These are phyloP conservation scores for Scolanthus callimorphus DNA, from an alignment of 92 coral and sea anemone species.

Conservation along the genomic window DNA sequence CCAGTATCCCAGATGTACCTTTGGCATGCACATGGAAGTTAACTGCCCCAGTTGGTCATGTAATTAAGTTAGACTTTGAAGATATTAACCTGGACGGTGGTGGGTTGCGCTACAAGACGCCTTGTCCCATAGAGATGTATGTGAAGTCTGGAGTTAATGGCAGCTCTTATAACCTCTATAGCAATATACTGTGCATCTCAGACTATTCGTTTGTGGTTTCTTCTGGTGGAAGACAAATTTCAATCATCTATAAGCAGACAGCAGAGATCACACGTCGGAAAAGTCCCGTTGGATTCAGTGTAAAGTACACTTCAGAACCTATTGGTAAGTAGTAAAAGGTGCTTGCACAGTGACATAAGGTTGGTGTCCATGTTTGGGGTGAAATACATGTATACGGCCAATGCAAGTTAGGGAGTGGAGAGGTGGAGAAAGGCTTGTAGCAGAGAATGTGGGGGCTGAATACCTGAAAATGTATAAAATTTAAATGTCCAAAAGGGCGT, in stretches of 20 bases:
- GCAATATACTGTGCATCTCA: neutral
- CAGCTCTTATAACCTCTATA: neutral
- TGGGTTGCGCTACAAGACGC: neutral
- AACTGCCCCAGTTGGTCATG: conserved; percentile 29
- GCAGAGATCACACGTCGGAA: neutral
- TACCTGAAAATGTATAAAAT: no score
- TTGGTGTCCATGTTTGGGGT: no score
- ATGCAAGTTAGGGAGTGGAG: no score
- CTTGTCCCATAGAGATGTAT: neutral
- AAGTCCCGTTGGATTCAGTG: conserved; percentile 2
- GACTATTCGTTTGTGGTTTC: neutral
- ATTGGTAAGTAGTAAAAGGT: conserved; percentile 16
- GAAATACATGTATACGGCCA: no score
- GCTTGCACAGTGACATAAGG: no score
- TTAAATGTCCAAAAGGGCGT: no score
- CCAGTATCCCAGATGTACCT: conserved; percentile 13
- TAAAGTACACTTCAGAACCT: conserved; percentile 5
- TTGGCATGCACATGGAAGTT: conserved; percentile 38
- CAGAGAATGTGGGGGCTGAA: no score
- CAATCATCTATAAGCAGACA: conserved; percentile 1
- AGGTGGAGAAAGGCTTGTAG: no score
- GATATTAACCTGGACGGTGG: conserved; percentile 15
- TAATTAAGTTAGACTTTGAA: conserved; percentile 33
- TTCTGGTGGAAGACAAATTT: conserved; percentile 16
- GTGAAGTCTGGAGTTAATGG: neutral